These are phyloP conservation scores for Dasypus novemcinctus DNA, from an alignment of 2,113 vertebrate genomes.

Conservation along the genomic window DNA sequence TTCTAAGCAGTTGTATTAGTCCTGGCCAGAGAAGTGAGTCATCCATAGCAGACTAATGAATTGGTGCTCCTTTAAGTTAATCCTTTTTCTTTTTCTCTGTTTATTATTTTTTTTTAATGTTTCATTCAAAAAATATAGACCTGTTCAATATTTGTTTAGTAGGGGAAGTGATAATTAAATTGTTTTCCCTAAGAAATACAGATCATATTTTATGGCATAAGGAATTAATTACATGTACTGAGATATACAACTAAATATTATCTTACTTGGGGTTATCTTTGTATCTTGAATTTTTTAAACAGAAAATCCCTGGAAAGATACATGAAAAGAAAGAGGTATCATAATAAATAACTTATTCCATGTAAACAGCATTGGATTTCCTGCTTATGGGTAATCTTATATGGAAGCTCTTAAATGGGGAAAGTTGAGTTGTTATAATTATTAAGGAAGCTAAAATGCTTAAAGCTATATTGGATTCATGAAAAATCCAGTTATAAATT, in stretches of 20 bases:
- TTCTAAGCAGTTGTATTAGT: background rate
- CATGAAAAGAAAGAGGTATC: background rate
- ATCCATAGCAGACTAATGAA: background rate
- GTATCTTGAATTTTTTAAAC: background rate
- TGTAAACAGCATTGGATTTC: background rate
- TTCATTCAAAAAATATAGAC: background rate
- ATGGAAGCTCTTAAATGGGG: background rate
- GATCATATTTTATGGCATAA: background rate
- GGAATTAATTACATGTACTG: background rate
- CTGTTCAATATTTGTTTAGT: background rate
- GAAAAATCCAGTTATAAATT: too few species aligned
- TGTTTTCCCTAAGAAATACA: background rate
- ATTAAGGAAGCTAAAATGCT: background rate
- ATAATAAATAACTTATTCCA: background rate
- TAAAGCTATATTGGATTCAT: background rate
- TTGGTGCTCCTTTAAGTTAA: background rate
- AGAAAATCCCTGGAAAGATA: background rate
- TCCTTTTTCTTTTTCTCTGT: too few species aligned
- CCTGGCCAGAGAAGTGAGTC: background rate
- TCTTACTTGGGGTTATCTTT: background rate
- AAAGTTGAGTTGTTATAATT: background rate
- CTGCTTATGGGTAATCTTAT: background rate
- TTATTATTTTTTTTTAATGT: too few species aligned
- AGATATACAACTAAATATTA: background rate
- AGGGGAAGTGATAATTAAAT: background rate